Evolutionary conservation across 2,888 invertebrate genomes (phyloP), one percentile per base, ranked within the genome.

Genomic region (Adelognathus sp.): DNA sequence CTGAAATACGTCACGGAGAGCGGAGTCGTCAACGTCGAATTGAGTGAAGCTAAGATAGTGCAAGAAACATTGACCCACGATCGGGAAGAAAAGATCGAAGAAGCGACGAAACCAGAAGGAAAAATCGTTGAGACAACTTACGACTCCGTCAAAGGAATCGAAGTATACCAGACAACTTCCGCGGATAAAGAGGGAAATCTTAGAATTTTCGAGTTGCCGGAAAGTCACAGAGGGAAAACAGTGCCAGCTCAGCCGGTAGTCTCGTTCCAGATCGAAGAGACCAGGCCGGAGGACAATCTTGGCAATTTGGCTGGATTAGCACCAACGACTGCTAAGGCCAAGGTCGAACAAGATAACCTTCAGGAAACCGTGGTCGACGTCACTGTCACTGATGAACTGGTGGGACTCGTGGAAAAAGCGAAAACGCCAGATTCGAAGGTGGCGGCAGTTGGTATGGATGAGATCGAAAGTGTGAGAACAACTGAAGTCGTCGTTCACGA

Each of bases 161-260:
- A 93, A 80, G 89, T 96, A 3, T 93, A 92, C 64, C 94, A 96
- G 90, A 94, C 93, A 0, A 93, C 95, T 85, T 89, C 92, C 0
- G 92, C 94, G 36, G 96, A 97, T 90, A 94, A 93, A 80, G 96
- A 96, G 92, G 93, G 92, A 27, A 90, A 92, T 31, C 91, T 96
- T 16, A 86, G 88, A 24, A 80, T 92, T n/a, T 92, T 92, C 76
- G 93, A 93, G 79, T 85, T 92, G 66, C 94, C 93, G 2, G 94
- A 94, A 82, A 90, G 91, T 50, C 93, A 93, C 77, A 92, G 90
- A 84, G 92, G 93, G 3, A 94, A 93, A 90, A 75, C 90, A 24
- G 90, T 92, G 5, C 92, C 93, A 3, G 90, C 92, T 1, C 92
- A 92, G 82, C 90, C 93, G 1, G 88, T 94, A 0, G 92, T 93